A percentile compares a stretch with the other conserved stretches of the same genome.
These are phyloP conservation scores for Drosophila austrosaltans DNA, from an alignment of 2,888 invertebrate genomes.

Conservation along the genomic window DNA sequence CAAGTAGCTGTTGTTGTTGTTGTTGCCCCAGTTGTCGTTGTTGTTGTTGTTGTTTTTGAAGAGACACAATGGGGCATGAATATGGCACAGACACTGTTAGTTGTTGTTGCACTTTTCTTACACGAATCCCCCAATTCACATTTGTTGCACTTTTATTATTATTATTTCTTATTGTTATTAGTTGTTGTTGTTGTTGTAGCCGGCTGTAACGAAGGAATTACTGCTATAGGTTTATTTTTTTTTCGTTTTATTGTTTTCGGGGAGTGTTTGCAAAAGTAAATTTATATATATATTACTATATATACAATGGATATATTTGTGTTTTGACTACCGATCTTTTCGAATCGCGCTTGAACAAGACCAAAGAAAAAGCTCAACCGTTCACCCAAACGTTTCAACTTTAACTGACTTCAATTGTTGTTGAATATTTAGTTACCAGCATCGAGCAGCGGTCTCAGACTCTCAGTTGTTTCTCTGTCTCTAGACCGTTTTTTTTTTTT, in stretches of 20 bases:
- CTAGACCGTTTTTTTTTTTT: slow-evolving; percentile 5
- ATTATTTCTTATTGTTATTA: slow-evolving; percentile 24
- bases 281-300: not conserved
- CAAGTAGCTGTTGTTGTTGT: slow-evolving; percentile 50
- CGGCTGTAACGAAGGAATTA: slow-evolving; percentile 11
- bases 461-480: slow-evolving; percentile 33
- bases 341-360: slow-evolving; percentile 33
- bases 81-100: slow-evolving; percentile 48
- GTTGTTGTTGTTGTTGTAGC: slow-evolving; percentile 6
- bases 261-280: slow-evolving; percentile 13
- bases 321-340: slow-evolving; percentile 15
- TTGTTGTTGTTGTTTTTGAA: slow-evolving; percentile 23
- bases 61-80: slow-evolving; percentile 60
- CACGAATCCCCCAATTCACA: slow-evolving; percentile 23
- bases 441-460: slow-evolving; percentile 32
- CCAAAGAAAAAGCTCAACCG: slow-evolving; percentile 44
- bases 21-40: slow-evolving; percentile 33
- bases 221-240: slow-evolving; percentile 1
- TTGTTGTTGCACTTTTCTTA: slow-evolving; percentile 32
- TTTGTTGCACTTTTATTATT: slow-evolving; percentile 42
- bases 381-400: slow-evolving; percentile 61
- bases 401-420: slow-evolving; percentile 73
- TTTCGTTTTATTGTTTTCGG: slow-evolving; percentile 3
- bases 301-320: slow-evolving; percentile 12
- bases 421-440: slow-evolving; percentile 55